Percentiles rank a stretch among this genome's conserved stretches.
These are phyloP conservation scores for Callithrix jacchus DNA, from an alignment of 2,113 vertebrate genomes.

Conservation along the genomic window DNA sequence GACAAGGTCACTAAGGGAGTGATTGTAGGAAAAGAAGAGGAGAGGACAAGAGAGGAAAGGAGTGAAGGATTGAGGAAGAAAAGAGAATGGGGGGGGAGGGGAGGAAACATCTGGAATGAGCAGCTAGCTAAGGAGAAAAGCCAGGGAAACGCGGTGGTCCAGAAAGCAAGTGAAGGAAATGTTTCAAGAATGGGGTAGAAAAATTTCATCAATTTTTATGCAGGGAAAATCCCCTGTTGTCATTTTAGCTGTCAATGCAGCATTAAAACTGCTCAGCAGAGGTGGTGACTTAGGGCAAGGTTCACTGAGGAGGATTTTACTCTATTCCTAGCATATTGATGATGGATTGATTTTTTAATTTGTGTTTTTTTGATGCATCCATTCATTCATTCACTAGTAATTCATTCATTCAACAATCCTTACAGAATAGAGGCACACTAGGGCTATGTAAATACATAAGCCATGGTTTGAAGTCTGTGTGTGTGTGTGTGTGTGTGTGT, in stretches of 20 bases:
- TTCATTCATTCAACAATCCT: neutral
- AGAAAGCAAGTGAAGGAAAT: neutral
- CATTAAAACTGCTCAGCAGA: neutral
- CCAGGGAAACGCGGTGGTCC: neutral
- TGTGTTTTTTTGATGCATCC: fast-evolving
- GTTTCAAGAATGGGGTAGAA: neutral
- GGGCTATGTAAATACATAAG: neutral
- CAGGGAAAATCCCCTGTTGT: neutral
- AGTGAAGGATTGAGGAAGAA: neutral
- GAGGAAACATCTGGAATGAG: neutral
- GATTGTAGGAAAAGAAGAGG: neutral
- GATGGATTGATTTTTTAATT: neutral
- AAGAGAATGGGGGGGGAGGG: neutral
- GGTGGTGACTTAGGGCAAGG: neutral
- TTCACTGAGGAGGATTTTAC: neutral
- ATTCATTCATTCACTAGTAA: neutral
- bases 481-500: neutral
- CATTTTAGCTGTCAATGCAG: neutral
- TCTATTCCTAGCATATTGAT: neutral
- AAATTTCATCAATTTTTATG: neutral
- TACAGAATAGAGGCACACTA: neutral
- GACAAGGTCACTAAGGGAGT: neutral
- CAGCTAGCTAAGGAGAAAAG: neutral
- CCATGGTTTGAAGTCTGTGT: neutral
- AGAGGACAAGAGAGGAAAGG: too few relatives aligned